Evolutionary conservation across 2,113 vertebrate species (phyloP).

Genomic region (Boulengeromyrus knoepffleri): DNA sequence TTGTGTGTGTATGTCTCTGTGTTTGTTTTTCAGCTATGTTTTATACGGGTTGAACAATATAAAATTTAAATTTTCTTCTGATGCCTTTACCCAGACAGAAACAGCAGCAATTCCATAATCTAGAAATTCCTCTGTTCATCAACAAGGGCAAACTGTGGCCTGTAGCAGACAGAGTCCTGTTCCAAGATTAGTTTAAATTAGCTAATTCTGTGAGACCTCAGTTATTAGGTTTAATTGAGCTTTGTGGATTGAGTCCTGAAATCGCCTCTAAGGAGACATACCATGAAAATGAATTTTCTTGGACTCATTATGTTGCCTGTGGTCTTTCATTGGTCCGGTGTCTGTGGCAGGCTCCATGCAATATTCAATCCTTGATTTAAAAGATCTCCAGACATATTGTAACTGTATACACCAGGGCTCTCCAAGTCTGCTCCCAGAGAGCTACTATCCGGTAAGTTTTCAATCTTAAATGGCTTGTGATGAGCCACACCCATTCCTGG

Average conservation of each 20-base stretch:
- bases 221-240: constrained; percentile 7
- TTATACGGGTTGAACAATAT: neutral
- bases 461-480: neutral
- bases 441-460: neutral
- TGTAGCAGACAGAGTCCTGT: neutral
- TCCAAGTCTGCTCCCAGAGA: neutral
- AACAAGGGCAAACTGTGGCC: neutral
- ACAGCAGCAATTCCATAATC: neutral
- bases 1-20: neutral
- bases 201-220: neutral
- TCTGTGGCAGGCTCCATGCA: neutral
- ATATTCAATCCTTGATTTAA: neutral
- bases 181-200: neutral
- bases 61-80: neutral
- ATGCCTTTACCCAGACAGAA: neutral
- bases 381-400: neutral
- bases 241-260: neutral
- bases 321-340: neutral
- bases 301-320: neutral
- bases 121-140: neutral
- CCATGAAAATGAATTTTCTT: neutral
- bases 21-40: too few relatives aligned
- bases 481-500: neutral
- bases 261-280: neutral
- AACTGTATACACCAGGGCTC: neutral